phyloP scores from a whole-genome alignment of 2,888 invertebrate species.

The Syrista parreyssii region DNA sequence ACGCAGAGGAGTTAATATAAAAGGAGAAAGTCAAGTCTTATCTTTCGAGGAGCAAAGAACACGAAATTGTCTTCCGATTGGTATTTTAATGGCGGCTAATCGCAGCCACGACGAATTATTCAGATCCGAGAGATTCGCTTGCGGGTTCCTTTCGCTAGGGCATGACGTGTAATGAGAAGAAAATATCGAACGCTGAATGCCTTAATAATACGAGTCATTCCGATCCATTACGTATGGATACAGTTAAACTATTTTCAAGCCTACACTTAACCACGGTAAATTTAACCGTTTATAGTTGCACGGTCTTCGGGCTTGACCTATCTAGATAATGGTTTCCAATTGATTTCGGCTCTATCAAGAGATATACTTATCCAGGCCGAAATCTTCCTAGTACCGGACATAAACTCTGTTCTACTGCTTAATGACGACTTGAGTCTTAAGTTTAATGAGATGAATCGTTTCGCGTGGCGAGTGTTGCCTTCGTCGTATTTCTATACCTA shows the following conservation, averaged over 20 bases:
- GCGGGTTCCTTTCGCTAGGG: neutral
- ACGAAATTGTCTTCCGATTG: no score
- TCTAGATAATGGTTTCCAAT: no score
- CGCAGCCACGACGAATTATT: neutral
- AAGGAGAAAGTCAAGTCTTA: neutral
- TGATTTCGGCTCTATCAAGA: no score
- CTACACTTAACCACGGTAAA: constrained; percentile 27
- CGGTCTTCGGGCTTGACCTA: no score
- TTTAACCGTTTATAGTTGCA: constrained; percentile 25
- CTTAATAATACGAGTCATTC: constrained; percentile 24
- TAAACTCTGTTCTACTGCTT: neutral
- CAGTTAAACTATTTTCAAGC: constrained; percentile 24
- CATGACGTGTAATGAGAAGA: constrained; percentile 13
- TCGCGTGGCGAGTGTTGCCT: no score
- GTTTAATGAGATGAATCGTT: no score
- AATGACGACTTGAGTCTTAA: neutral
- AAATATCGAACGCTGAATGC: constrained; percentile 19
- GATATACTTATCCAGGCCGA: neutral
- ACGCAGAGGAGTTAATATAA: neutral
- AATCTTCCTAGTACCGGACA: neutral
- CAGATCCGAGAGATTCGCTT: neutral
- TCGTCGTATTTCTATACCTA: no score
- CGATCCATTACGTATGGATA: constrained; percentile 27
- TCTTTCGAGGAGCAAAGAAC: no score
- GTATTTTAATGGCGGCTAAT: no score